Base-by-base conservation (phyloP, 2,888 invertebrate species). In the Andricus quercusramuli region DNA sequence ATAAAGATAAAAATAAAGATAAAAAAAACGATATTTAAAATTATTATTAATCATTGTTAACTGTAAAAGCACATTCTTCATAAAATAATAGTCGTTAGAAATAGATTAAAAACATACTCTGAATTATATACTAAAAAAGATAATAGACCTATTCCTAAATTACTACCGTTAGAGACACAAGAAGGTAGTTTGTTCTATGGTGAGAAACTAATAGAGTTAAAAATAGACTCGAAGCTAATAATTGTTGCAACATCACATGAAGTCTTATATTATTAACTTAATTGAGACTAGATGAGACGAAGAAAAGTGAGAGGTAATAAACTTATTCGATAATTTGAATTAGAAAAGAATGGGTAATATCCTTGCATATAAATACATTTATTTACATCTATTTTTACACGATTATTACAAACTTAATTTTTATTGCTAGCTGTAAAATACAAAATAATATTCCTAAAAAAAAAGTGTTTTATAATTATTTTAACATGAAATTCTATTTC, bases 361-460 rank as follows among this genome's bases (percentile, higher is more conserved):
- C 20, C 29, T 51, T 70, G 20, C 9, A 74, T 47, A 51, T 29
- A 29, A 74, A 51, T 56, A 41, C 3, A n/a, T 37, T 32, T 74
- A 74, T 74, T 74, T 56, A n/a, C 70, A 74, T 29, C 1, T 74
- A 29, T 44, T 47, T 51, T 74, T 32, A 74, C 17, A 74, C 22
- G 11, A 68, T 68, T 44, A 13, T 44, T 22, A 68, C 25, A 11
- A 44, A 15, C 17, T 44, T 68, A 25, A 25, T 15, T 15, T 20
- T 25, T 59, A 22, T 5, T 59, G 1, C 62, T 22, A 62, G 62
- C 25, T 22, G 13, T 56, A 22, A 22, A n/a, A 22, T 56, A 3
- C 17, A 17, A 47, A 47, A 47, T 47, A 47, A 17, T 4, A 15
- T 15, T 47, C 4, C 17, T 47, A 3, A 4, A 47, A 47, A 47